These are phyloP conservation scores for Thaleichthys pacificus DNA, from an alignment of 2,797 vertebrate species.

Conservation along the genomic window DNA sequence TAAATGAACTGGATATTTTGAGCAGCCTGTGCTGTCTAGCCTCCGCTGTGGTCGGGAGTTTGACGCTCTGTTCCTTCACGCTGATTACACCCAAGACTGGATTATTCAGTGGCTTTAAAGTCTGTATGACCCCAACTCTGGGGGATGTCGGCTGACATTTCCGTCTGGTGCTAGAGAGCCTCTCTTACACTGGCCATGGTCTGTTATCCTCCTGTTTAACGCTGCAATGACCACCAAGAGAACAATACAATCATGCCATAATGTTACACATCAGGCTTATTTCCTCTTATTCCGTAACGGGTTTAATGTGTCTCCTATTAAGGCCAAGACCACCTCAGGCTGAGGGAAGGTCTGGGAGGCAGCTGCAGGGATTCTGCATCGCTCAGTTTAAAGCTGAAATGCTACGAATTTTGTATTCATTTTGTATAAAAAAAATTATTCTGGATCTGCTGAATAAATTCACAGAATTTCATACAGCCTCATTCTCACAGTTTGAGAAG, in stretches of 20 bases:
- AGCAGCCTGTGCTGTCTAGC: constrained; percentile 48
- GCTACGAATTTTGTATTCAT: no score
- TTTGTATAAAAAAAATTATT: no score
- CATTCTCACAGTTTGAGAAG: background rate
- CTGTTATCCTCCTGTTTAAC: constrained; percentile 65
- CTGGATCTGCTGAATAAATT: background rate
- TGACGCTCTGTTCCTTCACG: constrained; percentile 63
- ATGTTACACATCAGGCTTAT: constrained; percentile 47
- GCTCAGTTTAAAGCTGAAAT: no score
- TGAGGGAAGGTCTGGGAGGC: no score
- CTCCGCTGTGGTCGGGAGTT: constrained; percentile 44
- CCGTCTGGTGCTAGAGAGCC: constrained; percentile 53
- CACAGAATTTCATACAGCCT: background rate
- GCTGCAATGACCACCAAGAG: constrained; percentile 59
- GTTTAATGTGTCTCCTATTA: background rate
- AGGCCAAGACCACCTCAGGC: background rate
- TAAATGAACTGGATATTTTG: constrained; percentile 56
- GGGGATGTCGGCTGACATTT: constrained; percentile 63
- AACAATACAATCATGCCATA: constrained; percentile 54
- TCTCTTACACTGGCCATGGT: constrained; percentile 54
- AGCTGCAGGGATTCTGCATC: no score
- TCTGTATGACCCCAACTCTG: constrained; percentile 34
- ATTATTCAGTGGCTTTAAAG: constrained; percentile 63
- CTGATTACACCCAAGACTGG: constrained; percentile 66
- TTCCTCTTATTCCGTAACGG: constrained; percentile 39